phyloP scores from a whole-genome alignment of 2,888 invertebrate species.

The Eurytoma californica region DNA sequence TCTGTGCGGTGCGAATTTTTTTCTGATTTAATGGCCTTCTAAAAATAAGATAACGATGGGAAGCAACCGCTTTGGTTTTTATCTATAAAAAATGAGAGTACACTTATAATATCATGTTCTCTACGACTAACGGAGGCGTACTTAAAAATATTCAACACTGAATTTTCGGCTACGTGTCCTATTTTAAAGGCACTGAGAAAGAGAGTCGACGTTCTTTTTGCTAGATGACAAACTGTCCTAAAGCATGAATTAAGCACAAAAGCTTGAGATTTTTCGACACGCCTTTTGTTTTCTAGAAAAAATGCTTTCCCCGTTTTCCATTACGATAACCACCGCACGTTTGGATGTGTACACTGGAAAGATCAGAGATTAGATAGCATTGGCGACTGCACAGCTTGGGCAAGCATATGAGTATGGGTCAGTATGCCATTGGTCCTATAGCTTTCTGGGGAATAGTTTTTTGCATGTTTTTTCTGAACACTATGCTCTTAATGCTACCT shows the following conservation, averaged over 20 bases:
- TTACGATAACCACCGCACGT: background rate
- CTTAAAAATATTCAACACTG: too few species aligned
- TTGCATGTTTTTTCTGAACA: slow-evolving; percentile 2
- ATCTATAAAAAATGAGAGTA: too few species aligned
- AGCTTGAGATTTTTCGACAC: slow-evolving; percentile 10
- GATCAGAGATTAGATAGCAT: slow-evolving; percentile 29
- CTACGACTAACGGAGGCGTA: too few species aligned
- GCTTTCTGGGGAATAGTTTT: background rate
- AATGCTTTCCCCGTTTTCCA: background rate
- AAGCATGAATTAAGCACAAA: slow-evolving; percentile 21
- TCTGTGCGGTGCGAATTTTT: too few species aligned
- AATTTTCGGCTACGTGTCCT: too few species aligned
- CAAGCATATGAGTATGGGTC: background rate
- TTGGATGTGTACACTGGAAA: background rate
- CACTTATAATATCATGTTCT: too few species aligned
- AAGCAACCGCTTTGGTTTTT: too few species aligned
- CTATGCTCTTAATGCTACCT: background rate
- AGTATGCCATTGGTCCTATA: background rate
- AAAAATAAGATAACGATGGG: too few species aligned
- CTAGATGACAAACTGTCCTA: background rate
- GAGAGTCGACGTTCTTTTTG: background rate
- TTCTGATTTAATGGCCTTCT: too few species aligned
- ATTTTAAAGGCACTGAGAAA: too few species aligned
- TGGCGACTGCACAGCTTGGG: background rate
- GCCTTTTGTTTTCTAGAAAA: background rate